Base-by-base conservation (phyloP, 2,797 vertebrate genomes). In the Botia kubotai region DNA sequence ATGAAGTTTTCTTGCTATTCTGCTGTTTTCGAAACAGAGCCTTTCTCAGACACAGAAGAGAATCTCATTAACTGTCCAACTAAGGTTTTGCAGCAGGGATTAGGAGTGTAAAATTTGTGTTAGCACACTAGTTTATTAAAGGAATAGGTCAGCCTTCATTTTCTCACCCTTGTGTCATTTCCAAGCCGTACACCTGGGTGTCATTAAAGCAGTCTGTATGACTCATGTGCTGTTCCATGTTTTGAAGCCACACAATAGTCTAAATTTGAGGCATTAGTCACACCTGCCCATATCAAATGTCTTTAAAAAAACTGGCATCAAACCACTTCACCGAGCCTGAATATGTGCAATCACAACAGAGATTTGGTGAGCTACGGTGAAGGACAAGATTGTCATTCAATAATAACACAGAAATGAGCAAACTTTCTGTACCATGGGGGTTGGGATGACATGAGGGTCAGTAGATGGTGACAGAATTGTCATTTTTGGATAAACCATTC, bases 1-100 rank as follows among this genome's bases (percentile, higher is more conserved):
- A 33, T 10, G 57, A 14, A 72, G 58, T 55, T 65, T 72, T 23
- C 29, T 53, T 13, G 19, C 58, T 65, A 63, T 50, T 63, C 62
- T 8, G 63, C 43, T 71, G 60, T 71, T 57, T 39, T 4, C 17
- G 26, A 70, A 71, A 12, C 60, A 60, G n/a, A 5, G 39, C 21
- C 6, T 70, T 48, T 77, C 50, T 57, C 50, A 69, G 39, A 69
- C 23, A 71, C 17, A 12, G 17, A 43, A 60, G 19, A 21, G 8
- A 77, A 55, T 55, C 48, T 67, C 14, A 46, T 55, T 19, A 39
- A 23, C 19, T 76, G 19, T 55, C 62, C 19, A 7, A 55, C 4
- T 46, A 7, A 10, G 33, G 10, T 36, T 71, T 70, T 23, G n/a
- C 48, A 21, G 8, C 19, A 21, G 17, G 21, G 53, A 21, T 33